A percentile compares a stretch with the other conserved stretches of the same genome.
Conservation (phyloP, 2,113 vertebrate genomes). For the Cynoglossus semilaevis region DNA sequence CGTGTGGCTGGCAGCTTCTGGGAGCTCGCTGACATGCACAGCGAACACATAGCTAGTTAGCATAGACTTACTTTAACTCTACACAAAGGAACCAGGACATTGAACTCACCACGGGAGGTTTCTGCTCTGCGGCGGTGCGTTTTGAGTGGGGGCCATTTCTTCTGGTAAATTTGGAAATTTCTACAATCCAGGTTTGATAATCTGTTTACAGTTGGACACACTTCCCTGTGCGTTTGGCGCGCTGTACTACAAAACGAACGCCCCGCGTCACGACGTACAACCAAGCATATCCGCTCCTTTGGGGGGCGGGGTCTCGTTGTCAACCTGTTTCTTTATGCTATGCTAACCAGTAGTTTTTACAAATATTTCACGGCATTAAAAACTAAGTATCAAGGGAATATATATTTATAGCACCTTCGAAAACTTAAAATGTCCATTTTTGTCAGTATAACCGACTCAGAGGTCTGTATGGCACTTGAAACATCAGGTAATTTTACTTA, state of each 20-base stretch:
- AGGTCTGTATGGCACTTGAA: too few relatives aligned
- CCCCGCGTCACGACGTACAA: constrained; percentile 30
- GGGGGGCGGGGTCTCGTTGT: constrained; percentile 17
- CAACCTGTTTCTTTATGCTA: background rate
- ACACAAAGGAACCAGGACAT: background rate
- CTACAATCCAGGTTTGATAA: background rate
- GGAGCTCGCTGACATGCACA: background rate
- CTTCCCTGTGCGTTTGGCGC: constrained; percentile 65
- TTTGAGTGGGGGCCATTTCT: constrained; percentile 68
- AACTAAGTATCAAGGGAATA: too few relatives aligned
- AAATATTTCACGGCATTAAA: background rate
- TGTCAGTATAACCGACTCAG: too few relatives aligned
- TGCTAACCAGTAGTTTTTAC: too few relatives aligned
- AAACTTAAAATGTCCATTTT: too few relatives aligned
- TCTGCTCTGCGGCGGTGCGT: constrained; percentile 38
- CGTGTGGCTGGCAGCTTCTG: too few relatives aligned
- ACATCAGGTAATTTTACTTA: too few relatives aligned
- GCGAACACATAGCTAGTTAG: constrained; percentile 10
- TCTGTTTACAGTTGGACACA: background rate
- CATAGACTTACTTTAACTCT: background rate
- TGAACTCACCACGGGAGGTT: constrained; percentile 77
- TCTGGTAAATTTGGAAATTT: background rate
- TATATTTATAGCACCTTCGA: too few relatives aligned
- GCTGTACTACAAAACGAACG: constrained; percentile 44
- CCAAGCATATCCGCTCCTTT: constrained; percentile 13